Evolutionary conservation across 1,140 invertebrate species (phyloP).

Genomic region (Brachionus sp.): DNA sequence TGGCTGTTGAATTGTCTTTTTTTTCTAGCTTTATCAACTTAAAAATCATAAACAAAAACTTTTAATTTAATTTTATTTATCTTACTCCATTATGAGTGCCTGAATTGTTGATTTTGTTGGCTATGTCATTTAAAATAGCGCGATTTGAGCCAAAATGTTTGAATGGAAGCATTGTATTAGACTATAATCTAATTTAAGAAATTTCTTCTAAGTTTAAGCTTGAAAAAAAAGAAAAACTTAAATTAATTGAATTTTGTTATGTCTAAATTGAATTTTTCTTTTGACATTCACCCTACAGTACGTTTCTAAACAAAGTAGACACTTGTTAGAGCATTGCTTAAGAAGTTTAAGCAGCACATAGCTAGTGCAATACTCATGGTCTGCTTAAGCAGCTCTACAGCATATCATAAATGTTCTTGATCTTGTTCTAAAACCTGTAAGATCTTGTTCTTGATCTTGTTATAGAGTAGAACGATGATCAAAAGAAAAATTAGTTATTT

Average conservation of each 20-base stretch:
- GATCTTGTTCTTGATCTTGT: too few relatives aligned
- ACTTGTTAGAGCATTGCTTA: too few relatives aligned
- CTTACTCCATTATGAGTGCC: neutral
- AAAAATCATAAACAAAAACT: neutral
- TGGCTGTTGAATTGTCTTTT: neutral
- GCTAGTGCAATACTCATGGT: too few relatives aligned
- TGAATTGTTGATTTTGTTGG: neutral
- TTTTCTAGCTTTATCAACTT: neutral
- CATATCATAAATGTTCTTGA: too few relatives aligned
- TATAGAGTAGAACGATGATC: too few relatives aligned
- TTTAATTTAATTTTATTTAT: neutral
- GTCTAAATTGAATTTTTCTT: neutral
- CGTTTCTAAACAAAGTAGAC: too few relatives aligned
- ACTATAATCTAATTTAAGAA: neutral
- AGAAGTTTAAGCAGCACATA: too few relatives aligned
- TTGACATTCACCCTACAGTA: neutral
- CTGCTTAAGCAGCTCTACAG: too few relatives aligned
- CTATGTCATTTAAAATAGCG: neutral
- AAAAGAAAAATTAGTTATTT: too few relatives aligned
- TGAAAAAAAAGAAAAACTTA: neutral
- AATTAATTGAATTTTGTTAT: neutral
- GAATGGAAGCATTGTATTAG: neutral
- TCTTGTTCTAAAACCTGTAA: too few relatives aligned
- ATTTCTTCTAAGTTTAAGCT: neutral
- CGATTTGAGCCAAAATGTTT: neutral